Conservation (phyloP, 2,113 vertebrate genomes). For the Thunnus maccoyii region DNA sequence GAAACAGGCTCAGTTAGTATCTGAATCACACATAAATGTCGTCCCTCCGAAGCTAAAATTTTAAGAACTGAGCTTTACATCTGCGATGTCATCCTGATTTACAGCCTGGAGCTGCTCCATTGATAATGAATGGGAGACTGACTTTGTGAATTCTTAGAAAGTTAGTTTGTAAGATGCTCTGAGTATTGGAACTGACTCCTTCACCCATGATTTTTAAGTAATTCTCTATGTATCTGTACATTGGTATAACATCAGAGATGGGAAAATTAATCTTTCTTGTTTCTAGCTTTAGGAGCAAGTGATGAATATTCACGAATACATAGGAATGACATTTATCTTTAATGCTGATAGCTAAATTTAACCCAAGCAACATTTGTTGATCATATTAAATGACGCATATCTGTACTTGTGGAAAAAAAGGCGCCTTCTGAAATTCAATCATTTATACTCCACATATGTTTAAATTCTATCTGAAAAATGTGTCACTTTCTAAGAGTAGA, state of each 20-base stretch:
- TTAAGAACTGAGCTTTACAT: constrained; percentile 46
- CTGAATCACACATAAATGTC: constrained; percentile 1
- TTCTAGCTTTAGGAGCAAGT: constrained; percentile 13
- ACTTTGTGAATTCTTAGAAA: constrained; percentile 35
- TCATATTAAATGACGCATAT: background rate
- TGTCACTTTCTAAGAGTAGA: background rate
- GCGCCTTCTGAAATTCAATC: background rate
- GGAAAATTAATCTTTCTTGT: constrained; percentile 5
- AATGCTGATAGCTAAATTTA: background rate
- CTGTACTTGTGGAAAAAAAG: background rate
- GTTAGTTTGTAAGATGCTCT: constrained; percentile 42
- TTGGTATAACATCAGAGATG: constrained; percentile 22
- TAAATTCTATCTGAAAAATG: background rate
- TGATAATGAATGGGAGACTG: constrained; percentile 52
- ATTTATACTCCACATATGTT: background rate
- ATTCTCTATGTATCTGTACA: constrained; percentile 26
- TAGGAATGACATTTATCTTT: background rate
- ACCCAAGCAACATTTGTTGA: background rate
- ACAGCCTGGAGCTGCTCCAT: constrained; percentile 33
- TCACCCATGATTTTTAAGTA: constrained; percentile 15
- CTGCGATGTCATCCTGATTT: constrained; percentile 48
- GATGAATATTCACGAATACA: constrained; percentile 33
- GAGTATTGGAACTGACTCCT: constrained; percentile 30
- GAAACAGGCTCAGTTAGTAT: constrained; percentile 6
- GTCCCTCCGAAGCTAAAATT: constrained; percentile 5